A percentile compares a stretch with the other conserved stretches of the same genome.
phyloP scores from a whole-genome alignment of 2,113 vertebrate species.

The Vireo altiloquus region DNA sequence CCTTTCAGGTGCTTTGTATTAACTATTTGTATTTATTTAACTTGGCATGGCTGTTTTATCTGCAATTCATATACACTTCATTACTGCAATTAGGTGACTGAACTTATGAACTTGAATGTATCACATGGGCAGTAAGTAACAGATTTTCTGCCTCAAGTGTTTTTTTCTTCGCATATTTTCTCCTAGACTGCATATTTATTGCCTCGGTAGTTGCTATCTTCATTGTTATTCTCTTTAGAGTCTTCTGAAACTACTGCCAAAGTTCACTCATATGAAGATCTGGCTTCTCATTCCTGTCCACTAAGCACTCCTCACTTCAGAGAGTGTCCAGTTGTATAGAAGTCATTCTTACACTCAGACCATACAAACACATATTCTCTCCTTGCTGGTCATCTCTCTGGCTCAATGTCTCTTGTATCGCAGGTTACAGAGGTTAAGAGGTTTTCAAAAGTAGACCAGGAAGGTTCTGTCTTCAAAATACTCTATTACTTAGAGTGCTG shows the following conservation, averaged over 20 bases:
- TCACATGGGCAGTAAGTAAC: background rate
- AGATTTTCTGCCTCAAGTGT: background rate
- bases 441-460: background rate
- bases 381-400: background rate
- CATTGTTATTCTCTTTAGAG: background rate
- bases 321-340: background rate
- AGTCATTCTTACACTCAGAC: background rate
- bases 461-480: background rate
- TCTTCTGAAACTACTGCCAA: background rate
- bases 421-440: background rate
- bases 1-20: background rate
- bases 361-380: background rate
- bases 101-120: background rate
- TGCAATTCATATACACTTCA: background rate
- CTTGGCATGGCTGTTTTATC: background rate
- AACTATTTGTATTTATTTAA: background rate
- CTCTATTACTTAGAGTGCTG: background rate
- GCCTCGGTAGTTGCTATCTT: background rate
- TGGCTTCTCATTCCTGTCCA: background rate
- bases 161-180: background rate
- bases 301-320: background rate
- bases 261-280: background rate
- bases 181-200: background rate
- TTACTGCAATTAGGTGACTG: background rate
- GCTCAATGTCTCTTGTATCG: fast-evolving